These are phyloP conservation scores for Coleophora flavipennella DNA, from an alignment of 2,888 invertebrate species.

Conservation along the genomic window DNA sequence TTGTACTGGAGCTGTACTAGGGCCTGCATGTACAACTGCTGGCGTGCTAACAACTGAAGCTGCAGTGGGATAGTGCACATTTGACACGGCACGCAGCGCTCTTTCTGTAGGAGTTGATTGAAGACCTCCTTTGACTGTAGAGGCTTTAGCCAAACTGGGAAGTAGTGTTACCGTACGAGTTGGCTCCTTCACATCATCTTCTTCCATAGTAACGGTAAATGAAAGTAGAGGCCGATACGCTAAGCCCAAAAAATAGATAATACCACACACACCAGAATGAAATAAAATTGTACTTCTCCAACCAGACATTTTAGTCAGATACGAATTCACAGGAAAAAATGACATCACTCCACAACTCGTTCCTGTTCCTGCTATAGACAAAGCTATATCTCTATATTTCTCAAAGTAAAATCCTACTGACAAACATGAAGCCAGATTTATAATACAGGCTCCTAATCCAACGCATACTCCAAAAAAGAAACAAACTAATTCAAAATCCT, in stretches of 20 bases:
- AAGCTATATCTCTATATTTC: conserved; percentile 42
- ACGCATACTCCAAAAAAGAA: conserved; percentile 43
- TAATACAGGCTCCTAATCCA: conserved; percentile 48
- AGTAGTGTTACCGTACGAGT: conserved; percentile 55
- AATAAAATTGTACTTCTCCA: conserved; percentile 49
- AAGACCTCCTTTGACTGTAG: conserved; percentile 22
- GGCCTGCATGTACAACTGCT: neutral
- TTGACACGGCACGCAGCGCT: conserved; percentile 30
- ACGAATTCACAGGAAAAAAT: conserved; percentile 42
- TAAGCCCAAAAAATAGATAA: conserved; percentile 47
- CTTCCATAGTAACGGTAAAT: conserved; percentile 41
- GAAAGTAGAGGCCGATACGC: conserved; percentile 47
- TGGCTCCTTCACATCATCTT: conserved; percentile 28
- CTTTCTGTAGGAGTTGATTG: conserved; percentile 32
- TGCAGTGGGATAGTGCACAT: conserved; percentile 29
- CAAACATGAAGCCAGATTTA: conserved; percentile 42
- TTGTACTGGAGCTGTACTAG: conserved; percentile 27
- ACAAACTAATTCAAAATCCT: conserved; percentile 30
- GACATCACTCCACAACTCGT: conserved; percentile 51
- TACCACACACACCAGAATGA: conserved; percentile 46
- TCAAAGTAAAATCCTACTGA: conserved; percentile 64
- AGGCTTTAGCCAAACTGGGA: conserved; percentile 34
- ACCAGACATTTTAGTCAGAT: conserved; percentile 39
- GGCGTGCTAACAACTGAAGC: conserved; percentile 13
- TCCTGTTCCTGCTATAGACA: conserved; percentile 43